phyloP scores from a whole-genome alignment of 2,888 invertebrate genomes.

The Caenorhabditis becei region DNA sequence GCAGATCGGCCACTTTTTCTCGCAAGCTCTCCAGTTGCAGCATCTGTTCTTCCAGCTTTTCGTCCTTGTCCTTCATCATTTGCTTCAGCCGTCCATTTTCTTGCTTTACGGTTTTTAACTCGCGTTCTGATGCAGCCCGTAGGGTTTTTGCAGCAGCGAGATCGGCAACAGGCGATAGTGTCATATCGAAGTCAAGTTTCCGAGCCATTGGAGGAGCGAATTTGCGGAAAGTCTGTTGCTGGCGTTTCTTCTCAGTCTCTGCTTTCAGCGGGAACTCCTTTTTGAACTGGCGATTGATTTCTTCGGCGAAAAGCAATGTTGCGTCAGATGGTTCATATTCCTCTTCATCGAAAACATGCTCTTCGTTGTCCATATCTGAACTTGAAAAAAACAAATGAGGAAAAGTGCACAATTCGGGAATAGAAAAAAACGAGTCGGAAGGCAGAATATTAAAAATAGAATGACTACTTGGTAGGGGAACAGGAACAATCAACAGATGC shows the following conservation, averaged over 20 bases:
- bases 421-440: neutral
- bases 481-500: too few relatives aligned
- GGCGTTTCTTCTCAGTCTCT: conserved; percentile 44
- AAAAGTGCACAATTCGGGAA: neutral
- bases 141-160: conserved; percentile 11
- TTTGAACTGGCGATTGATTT: conserved; percentile 45
- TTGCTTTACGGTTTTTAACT: conserved; percentile 14
- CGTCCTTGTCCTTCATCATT: conserved; percentile 15
- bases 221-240: conserved; percentile 8
- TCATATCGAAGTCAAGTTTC: conserved; percentile 56
- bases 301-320: conserved; percentile 47
- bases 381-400: neutral
- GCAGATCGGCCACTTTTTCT: conserved; percentile 13
- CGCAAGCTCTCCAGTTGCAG: conserved; percentile 14
- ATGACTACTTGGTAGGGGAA: too few relatives aligned
- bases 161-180: conserved; percentile 43
- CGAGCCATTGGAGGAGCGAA: conserved; percentile 34
- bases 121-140: conserved; percentile 22
- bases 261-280: conserved; percentile 58
- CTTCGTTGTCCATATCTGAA: conserved; percentile 30
- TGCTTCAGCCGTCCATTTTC: conserved; percentile 26
- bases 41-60: conserved; percentile 16
- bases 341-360: conserved; percentile 34
- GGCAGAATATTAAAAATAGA: too few relatives aligned
- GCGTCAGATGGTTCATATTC: conserved; percentile 52